Evolutionary conservation across 2,113 vertebrate genomes (phyloP), one percentile per base, ranked within the genome.

Genomic region (Fregetta grallaria): DNA sequence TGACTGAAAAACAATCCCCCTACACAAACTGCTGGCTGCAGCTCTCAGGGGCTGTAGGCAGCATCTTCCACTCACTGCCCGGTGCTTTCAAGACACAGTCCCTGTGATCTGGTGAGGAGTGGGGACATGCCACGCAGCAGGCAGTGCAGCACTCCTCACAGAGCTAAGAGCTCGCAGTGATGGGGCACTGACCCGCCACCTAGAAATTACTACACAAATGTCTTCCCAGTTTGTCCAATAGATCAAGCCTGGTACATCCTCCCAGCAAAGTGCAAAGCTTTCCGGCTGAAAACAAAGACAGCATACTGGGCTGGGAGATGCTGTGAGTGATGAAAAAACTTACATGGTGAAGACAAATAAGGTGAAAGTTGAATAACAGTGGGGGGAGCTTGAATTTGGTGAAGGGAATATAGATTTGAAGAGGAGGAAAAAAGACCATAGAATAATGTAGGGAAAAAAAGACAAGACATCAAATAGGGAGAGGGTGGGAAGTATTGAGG

Each of bases 361-460:
- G 30, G 15, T 55, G 9, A 50, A 80, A 67, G 11, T 32, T 42
- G 30, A 80, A 11, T 17, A 65, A 40, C 9, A 47, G 5, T 18
- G 10, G 4, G 3, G 4, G 40, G 26, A 86, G 7, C 21, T 65
- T 55, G 62, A 91, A 58, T 10, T 11, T 59, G 7, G 8, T 22
- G 3, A 78, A 44, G 8, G 3, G 15, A 85, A 66, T 17, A 52
- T 2, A 68, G 30, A 32, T 71, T 89, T 66, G 15, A 96, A 11
- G 29, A 36, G 3, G 20, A n/a, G 10, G 7, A 25, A 47, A 85
- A 68, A n/a, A 15, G 6, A 55, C 3, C 50, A 12, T 1, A 47
- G 15, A 65, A 81, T 49, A 74, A 50, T 2, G 3, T 6, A 2
- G 16, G 6, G 6, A 0, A 8, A 13, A 32, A 25, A n/a, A 21